Evolutionary conservation across 2,888 invertebrate genomes (phyloP), one percentile per base, ranked within the genome.

Genomic region (Drosophila merina): DNA sequence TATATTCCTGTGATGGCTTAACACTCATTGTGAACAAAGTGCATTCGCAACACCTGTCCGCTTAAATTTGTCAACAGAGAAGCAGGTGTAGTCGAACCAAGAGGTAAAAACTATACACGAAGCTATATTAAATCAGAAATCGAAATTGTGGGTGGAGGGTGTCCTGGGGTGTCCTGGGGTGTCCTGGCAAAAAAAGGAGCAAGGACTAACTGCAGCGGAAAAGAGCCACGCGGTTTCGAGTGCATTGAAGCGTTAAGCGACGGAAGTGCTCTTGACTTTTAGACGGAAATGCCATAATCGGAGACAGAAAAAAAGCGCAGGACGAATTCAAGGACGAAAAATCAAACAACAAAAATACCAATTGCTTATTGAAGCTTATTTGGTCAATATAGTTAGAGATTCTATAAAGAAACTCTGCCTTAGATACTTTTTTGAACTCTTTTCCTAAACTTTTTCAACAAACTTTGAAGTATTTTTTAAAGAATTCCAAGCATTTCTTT

Each of bases 201-300:
- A 25, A 44, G 44, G 44, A 54, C 5, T 14, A 14, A 14, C 14
- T 30, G 57, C 48, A 49, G 38, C 26, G 68, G 51, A 48, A 66
- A 42, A 14, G 31, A 25, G 50, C 44, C 33, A 50, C 31, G 49
- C 48, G 20, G 20, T 28, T 20, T 36, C 26, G 36, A 38, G 49
- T 28, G 59, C 55, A 62, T 40, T 47, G 36, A 36, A 51, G 70
- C 70, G 70, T 56, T 49, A 40, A 56, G 30, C 50, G 47, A 47
- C 75, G 79, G 79, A 79, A 77, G 73, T 75, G 56, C 77, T 66
- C 73, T 82, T 79, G 79, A 71, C 77, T 58, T 36, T 75, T 64
- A 55, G 57, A 44, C 74, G 84, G 80, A 80, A 80, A 71, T 63
- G 66, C 68, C 68, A 66, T 75, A 77, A 76, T 64, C 80, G 62